Conservation (phyloP, 2,113 vertebrate genomes). For the Myrmophylax atrothorax region DNA sequence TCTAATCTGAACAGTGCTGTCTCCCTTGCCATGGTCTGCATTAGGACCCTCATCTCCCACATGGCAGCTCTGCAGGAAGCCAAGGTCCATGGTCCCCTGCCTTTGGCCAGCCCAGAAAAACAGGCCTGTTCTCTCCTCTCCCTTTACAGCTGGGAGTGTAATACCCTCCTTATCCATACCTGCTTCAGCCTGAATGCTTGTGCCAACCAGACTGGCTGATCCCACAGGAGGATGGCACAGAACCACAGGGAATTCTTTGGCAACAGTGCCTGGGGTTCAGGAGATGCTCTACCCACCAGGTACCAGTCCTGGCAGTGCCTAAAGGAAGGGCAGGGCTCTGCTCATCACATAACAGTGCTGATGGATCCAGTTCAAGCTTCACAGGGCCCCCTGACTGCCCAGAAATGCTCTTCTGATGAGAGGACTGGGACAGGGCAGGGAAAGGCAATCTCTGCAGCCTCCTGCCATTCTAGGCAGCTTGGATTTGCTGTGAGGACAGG, state of each 20-base stretch:
- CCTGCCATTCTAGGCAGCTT: neutral
- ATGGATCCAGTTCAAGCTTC: neutral
- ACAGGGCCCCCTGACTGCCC: neutral
- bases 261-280: neutral
- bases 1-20: neutral
- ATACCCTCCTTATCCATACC: accelerated
- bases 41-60: neutral
- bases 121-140: neutral
- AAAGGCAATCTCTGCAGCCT: neutral
- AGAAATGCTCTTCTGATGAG: neutral
- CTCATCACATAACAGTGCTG: accelerated
- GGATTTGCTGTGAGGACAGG: neutral
- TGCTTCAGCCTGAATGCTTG: neutral
- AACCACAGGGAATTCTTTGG: neutral
- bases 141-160: neutral
- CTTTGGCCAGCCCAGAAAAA: neutral
- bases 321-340: neutral
- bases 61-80: neutral
- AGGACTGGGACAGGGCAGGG: neutral
- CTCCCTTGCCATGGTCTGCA: neutral
- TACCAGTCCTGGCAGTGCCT: neutral
- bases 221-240: neutral
- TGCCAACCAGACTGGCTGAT: neutral
- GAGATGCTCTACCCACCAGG: neutral
- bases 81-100: neutral